These are phyloP conservation scores for Saturnia pavonia DNA, from an alignment of 2,888 invertebrate genomes.

Conservation along the genomic window DNA sequence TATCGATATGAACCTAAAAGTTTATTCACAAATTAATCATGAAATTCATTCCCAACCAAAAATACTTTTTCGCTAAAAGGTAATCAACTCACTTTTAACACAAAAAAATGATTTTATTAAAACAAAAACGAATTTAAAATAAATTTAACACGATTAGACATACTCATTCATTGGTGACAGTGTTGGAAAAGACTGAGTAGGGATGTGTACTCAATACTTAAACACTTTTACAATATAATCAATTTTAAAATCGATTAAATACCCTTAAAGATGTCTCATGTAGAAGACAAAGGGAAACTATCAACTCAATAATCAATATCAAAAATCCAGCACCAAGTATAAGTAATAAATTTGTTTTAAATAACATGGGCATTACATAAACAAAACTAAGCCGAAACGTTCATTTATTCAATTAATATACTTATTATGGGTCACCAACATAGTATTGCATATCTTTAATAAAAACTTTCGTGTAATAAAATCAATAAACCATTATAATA, in stretches of 20 bases:
- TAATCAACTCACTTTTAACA: conserved; percentile 21
- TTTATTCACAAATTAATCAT: conserved; percentile 23
- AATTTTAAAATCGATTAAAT: not conserved
- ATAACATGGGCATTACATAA: too few relatives aligned
- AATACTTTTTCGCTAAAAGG: conserved; percentile 20
- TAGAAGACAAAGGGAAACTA: too few relatives aligned
- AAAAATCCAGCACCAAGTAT: too few relatives aligned
- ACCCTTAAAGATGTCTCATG: too few relatives aligned
- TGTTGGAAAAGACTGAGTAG: conserved; percentile 38
- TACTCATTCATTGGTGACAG: conserved; percentile 41
- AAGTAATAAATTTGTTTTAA: too few relatives aligned
- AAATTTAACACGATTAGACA: conserved; percentile 35
- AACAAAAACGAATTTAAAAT: not conserved
- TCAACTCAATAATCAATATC: too few relatives aligned
- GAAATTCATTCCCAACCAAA: conserved; percentile 28
- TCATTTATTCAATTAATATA: too few relatives aligned
- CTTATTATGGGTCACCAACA: too few relatives aligned
- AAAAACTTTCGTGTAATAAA: too few relatives aligned
- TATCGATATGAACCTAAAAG: not conserved
- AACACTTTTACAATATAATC: not conserved
- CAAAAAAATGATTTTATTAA: not conserved
- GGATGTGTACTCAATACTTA: not conserved
- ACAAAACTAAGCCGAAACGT: too few relatives aligned
- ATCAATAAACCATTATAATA: too few relatives aligned
- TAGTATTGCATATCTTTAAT: too few relatives aligned